Conservation (phyloP, 2,888 invertebrate genomes). For the Rotaria macrura region DNA sequence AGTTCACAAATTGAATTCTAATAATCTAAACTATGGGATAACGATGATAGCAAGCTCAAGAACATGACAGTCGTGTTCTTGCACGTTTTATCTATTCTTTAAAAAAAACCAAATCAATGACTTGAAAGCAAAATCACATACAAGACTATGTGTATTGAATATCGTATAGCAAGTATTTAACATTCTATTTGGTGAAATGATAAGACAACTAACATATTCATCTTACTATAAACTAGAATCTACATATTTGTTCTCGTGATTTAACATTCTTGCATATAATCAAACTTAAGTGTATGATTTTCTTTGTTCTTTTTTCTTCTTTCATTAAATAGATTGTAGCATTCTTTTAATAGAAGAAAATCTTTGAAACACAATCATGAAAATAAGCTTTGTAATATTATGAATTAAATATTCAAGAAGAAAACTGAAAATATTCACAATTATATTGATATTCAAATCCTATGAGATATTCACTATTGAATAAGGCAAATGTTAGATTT, state of each 20-base stretch:
- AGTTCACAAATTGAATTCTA: too few relatives aligned
- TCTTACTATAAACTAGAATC: background rate
- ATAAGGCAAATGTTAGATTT: too few relatives aligned
- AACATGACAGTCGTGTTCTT: too few relatives aligned
- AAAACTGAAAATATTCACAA: background rate
- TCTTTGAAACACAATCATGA: background rate
- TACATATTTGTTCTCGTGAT: background rate
- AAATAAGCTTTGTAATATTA: background rate
- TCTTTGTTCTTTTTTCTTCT: background rate
- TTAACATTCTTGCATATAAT: background rate
- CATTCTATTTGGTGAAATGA: background rate
- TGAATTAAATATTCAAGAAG: background rate
- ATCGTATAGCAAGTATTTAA: background rate
- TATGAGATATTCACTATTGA: background rate
- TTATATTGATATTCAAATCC: background rate
- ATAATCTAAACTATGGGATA: too few relatives aligned
- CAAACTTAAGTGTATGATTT: background rate
- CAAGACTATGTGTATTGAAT: background rate
- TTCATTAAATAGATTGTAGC: background rate
- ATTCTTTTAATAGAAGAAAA: background rate
- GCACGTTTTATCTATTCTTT: too few relatives aligned
- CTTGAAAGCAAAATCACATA: background rate
- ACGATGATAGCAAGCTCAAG: too few relatives aligned
- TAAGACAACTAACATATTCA: background rate
- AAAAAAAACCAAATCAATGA: background rate